Evolutionary conservation across 2,113 vertebrate genomes (phyloP).

Genomic region (Sterrhoptilus dennistouni): DNA sequence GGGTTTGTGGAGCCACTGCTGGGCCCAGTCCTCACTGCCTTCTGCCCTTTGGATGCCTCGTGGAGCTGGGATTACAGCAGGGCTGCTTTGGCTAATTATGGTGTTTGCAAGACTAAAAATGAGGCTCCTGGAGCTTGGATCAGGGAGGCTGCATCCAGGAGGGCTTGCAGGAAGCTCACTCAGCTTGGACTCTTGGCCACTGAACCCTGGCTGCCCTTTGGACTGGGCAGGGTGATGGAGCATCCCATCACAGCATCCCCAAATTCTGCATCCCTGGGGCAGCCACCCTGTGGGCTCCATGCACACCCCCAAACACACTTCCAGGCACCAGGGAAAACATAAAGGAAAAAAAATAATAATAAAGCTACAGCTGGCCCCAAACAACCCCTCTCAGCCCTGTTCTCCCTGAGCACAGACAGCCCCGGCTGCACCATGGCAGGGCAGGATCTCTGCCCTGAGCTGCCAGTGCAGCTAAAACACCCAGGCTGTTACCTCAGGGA

Average conservation of each 20-base stretch:
- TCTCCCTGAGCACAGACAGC: neutral
- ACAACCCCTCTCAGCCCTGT: neutral
- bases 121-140: neutral
- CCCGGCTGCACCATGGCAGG: neutral
- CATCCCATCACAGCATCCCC: neutral
- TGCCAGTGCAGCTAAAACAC: neutral
- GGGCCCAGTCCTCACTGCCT: neutral
- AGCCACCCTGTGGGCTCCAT: rapidly evolving
- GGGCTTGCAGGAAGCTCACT: neutral
- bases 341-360: no score
- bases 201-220: neutral
- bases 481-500: neutral
- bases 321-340: neutral
- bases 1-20: neutral
- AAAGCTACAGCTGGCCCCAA: neutral
- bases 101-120: neutral
- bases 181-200: neutral
- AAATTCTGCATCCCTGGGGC: neutral
- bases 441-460: neutral
- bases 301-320: neutral
- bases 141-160: neutral
- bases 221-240: neutral
- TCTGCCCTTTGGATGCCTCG: neutral
- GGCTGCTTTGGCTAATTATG: neutral
- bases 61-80: neutral